These are phyloP conservation scores for Nothobranchius kuhntae DNA, from an alignment of 2,113 vertebrate genomes.

Conservation along the genomic window DNA sequence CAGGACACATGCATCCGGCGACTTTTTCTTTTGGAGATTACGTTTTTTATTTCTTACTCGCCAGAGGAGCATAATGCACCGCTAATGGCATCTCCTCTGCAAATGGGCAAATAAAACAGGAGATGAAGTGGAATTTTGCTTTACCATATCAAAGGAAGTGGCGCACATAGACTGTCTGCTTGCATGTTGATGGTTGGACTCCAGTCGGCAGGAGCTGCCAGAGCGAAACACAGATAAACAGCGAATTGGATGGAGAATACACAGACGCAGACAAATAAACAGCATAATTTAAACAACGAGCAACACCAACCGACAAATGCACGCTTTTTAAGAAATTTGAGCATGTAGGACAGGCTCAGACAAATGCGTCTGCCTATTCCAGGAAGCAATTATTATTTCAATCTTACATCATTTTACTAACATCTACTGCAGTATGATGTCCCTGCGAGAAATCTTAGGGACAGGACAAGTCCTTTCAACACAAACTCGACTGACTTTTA, in stretches of 20 bases:
- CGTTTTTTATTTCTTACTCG: conserved; percentile 8
- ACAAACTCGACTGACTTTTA: background rate
- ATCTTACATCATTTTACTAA: conserved; percentile 5
- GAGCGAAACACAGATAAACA: conserved; percentile 14
- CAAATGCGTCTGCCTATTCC: conserved; percentile 1
- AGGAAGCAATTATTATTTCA: conserved; percentile 12
- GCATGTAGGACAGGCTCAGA: conserved; percentile 12
- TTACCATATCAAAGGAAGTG: conserved; percentile 73
- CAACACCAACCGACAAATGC: conserved; percentile 13
- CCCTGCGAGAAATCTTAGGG: background rate
- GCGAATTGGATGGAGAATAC: conserved; percentile 19
- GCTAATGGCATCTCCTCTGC: conserved; percentile 68
- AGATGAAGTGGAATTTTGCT: conserved; percentile 61
- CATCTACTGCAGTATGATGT: background rate
- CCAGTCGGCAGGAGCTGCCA: conserved; percentile 25
- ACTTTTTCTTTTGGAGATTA: conserved; percentile 61
- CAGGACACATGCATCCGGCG: conserved; percentile 47
- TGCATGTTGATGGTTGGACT: conserved; percentile 53
- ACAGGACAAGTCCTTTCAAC: background rate
- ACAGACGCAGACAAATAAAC: conserved; percentile 27
- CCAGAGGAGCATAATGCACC: conserved; percentile 56
- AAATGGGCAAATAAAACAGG: conserved; percentile 66
- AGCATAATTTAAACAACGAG: background rate
- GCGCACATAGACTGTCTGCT: conserved; percentile 42
- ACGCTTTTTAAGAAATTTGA: background rate